These are phyloP conservation scores for Orussus abietinus DNA, from an alignment of 1,140 invertebrate species.

Conservation along the genomic window DNA sequence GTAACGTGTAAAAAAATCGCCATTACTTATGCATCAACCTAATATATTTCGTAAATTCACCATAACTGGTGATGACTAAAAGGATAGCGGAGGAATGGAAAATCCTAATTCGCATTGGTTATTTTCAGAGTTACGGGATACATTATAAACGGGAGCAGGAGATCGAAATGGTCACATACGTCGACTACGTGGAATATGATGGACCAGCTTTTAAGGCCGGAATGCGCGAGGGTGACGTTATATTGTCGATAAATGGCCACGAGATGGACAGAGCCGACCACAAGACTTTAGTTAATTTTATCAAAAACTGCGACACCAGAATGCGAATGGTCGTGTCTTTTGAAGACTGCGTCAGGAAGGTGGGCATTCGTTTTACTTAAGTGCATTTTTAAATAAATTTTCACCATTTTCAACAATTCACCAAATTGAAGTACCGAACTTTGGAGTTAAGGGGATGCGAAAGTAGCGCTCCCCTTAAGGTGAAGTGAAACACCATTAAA, in stretches of 20 bases:
- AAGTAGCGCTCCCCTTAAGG: not conserved
- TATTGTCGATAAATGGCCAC: conserved; percentile 88
- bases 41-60: too few species aligned
- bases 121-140: conserved; percentile 85
- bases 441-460: too few species aligned
- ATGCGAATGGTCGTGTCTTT: conserved; percentile 94
- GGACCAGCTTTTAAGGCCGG: conserved; percentile 86
- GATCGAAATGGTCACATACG: conserved; percentile 92
- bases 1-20: too few species aligned
- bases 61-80: too few species aligned
- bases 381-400: too few species aligned
- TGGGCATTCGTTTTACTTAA: conserved; percentile 37
- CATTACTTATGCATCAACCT: too few species aligned
- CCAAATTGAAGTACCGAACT: too few species aligned
- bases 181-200: conserved; percentile 91
- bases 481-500: too few species aligned
- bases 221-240: conserved; percentile 92
- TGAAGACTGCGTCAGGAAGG: conserved; percentile 92
- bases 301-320: conserved; percentile 82
- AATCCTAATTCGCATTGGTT: too few species aligned
- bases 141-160: conserved; percentile 88
- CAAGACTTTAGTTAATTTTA: conserved; percentile 83
- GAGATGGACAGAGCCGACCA: conserved; percentile 91
- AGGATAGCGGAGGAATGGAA: too few species aligned
- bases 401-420: too few species aligned